phyloP scores from a whole-genome alignment of 1,140 invertebrate species.

The Cydia amplana region DNA sequence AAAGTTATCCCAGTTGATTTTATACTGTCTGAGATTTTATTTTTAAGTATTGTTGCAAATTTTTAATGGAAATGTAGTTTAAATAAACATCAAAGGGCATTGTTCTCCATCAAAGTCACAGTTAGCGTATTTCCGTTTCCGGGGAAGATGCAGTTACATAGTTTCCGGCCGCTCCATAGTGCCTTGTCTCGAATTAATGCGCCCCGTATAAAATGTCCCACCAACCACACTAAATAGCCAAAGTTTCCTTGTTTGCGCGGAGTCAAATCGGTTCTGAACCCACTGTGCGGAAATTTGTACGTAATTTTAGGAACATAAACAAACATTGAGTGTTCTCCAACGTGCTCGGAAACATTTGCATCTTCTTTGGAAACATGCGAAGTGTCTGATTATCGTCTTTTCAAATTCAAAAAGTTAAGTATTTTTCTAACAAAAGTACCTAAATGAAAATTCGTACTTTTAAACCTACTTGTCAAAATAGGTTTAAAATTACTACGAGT shows the following conservation, averaged over 20 bases:
- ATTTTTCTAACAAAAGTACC: neutral
- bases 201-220: conserved; percentile 9
- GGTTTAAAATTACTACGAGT: no score
- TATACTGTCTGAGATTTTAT: neutral
- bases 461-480: no score
- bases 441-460: neutral
- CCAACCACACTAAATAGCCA: conserved; percentile 5
- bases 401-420: neutral
- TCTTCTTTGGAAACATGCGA: neutral
- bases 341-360: neutral
- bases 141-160: conserved; percentile 35
- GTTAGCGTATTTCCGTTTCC: conserved; percentile 45
- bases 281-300: neutral
- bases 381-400: neutral
- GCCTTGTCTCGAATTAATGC: conserved; percentile 4
- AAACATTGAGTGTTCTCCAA: neutral
- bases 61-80: conserved; percentile 42
- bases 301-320: neutral
- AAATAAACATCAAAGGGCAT: conserved; percentile 55
- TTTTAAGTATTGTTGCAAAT: neutral
- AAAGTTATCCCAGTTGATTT: neutral
- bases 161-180: neutral
- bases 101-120: conserved; percentile 40
- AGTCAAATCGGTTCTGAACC: neutral
- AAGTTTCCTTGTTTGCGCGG: conserved; percentile 8